Evolutionary conservation across 2,797 vertebrate species (phyloP).

Genomic region (Rhadinocentrus ornatus): DNA sequence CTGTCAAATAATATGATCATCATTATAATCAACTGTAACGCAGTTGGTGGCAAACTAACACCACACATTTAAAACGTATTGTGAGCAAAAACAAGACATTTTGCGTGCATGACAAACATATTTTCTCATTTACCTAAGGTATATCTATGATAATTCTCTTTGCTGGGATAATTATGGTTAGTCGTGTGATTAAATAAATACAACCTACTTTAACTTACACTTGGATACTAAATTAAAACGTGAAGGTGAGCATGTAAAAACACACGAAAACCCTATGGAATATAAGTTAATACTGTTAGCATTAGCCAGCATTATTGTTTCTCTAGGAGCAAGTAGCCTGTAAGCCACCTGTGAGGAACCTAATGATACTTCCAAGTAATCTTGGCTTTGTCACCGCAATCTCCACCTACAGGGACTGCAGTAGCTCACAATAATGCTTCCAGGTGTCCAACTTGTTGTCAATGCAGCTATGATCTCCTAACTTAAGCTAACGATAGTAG

Average conservation of each 20-base stretch:
- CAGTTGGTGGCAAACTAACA: background rate
- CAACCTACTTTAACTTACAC: background rate
- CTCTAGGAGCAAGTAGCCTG: slow-evolving; percentile 29
- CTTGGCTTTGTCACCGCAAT: background rate
- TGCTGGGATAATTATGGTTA: background rate
- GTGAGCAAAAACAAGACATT: background rate
- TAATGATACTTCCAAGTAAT: background rate
- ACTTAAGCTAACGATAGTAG: slow-evolving; percentile 53
- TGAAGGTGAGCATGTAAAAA: slow-evolving; percentile 31
- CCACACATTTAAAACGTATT: background rate
- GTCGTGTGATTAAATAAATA: background rate
- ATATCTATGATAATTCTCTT: background rate
- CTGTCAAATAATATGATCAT: background rate
- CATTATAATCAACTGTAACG: background rate
- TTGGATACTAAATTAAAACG: background rate
- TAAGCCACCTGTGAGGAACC: background rate
- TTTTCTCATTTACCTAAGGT: background rate
- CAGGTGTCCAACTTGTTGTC: slow-evolving; percentile 22
- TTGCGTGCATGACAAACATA: background rate
- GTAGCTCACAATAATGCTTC: slow-evolving; percentile 15
- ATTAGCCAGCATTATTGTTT: slow-evolving; percentile 62
- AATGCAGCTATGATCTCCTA: slow-evolving; percentile 31
- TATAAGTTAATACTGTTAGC: slow-evolving; percentile 59
- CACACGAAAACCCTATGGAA: slow-evolving; percentile 35
- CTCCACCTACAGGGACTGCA: background rate